Base-by-base conservation (phyloP, 1,140 invertebrate genomes). In the Drosophila busckii region DNA sequence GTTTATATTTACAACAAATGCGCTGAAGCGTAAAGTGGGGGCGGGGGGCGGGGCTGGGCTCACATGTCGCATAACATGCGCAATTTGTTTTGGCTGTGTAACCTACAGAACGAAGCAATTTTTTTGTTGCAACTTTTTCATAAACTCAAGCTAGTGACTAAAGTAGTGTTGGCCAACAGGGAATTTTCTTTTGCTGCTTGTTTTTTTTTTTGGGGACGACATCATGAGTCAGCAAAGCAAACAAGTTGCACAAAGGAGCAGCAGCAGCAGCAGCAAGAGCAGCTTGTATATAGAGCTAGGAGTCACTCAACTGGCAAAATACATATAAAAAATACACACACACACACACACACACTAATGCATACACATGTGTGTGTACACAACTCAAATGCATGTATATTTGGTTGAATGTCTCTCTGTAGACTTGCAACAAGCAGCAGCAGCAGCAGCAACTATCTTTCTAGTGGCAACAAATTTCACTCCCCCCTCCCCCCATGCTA, bases 271-370 rank as follows among this genome's bases (percentile, higher is more conserved):
- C 26, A 20, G 13, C 7, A 7, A 13, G 37, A 35, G 16, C 5
- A n/a, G n/a, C 48, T 55, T 41, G 38, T 17, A 54, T 29, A n/a
- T n/a, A n/a, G n/a, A n/a, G 25, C 20, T 37, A 56, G 49, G 61
- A 76, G 70, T 82, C 75, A 82, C 49, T 75, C 75, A 82, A 75
- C 75, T 82, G 75, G 56, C 53, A 82, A 82, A 82, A 75, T 75
- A 82, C 75, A 78, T 70, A 65, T 49, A 48, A 28, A 26, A 8
- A 28, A 10, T 31, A 37, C 29, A 23, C 16, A 23, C 5, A 32
- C 20, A 45, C 41, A 29, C 6, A 10, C 25, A 28, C 19, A 46
- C 13, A 23, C 4, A 35, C 19, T 7, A 5, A 49, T 1, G 55
- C 12, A 32, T 23, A 38, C 28, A 16, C 37, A 5, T 1, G n/a